Conservation (phyloP, 2,113 vertebrate genomes). For the Apteryx mantelli region DNA sequence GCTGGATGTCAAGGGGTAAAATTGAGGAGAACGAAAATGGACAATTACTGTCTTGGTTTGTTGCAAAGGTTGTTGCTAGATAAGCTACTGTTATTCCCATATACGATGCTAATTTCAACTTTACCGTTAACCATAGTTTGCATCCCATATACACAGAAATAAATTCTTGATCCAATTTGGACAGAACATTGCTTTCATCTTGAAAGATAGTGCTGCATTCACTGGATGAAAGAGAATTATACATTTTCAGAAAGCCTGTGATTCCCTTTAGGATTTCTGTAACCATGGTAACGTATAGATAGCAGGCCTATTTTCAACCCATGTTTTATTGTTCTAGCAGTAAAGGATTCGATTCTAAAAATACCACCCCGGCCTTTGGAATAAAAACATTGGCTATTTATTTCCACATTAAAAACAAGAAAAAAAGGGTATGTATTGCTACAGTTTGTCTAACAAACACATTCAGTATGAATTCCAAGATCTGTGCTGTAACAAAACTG, state of each 20-base stretch:
- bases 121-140: rapidly evolving
- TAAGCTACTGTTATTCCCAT: background rate
- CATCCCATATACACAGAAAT: background rate
- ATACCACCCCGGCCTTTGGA: background rate
- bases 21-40: background rate
- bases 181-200: background rate
- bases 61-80: background rate
- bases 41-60: rapidly evolving
- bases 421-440: background rate
- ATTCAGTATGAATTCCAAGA: background rate
- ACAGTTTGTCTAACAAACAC: background rate
- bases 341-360: background rate
- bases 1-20: rapidly evolving
- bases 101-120: background rate
- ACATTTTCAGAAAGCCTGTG: background rate
- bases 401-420: background rate
- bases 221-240: background rate
- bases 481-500: background rate
- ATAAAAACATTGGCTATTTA: background rate
- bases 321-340: background rate
- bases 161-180: background rate
- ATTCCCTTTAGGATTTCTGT: background rate
- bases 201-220: background rate
- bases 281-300: conserved; percentile 24
- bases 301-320: conserved; percentile 4